Percentiles rank a stretch among this genome's conserved stretches.
These are phyloP conservation scores for Drosophila tsacasi DNA, from an alignment of 1,140 invertebrate genomes.

Conservation along the genomic window DNA sequence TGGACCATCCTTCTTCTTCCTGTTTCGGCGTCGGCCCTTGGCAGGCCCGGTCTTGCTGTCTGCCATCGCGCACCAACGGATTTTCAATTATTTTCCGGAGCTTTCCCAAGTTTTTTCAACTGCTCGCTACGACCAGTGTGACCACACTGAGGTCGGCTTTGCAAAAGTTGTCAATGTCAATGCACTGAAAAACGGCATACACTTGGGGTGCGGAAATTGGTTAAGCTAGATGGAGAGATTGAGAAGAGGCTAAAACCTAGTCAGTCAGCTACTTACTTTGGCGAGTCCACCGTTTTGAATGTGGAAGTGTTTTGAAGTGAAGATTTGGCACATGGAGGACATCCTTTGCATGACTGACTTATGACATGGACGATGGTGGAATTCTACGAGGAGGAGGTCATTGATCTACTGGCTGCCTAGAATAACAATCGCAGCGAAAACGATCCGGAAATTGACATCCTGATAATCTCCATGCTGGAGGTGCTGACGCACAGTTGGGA, in stretches of 20 bases:
- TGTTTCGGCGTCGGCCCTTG: background rate
- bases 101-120: background rate
- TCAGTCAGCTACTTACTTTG: too few relatives aligned
- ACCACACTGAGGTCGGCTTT: background rate
- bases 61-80: background rate
- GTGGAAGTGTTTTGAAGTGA: too few relatives aligned
- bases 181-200: background rate
- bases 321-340: too few relatives aligned
- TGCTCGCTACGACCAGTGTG: background rate
- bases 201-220: background rate
- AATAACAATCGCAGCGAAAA: too few relatives aligned
- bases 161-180: background rate
- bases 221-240: background rate
- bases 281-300: too few relatives aligned
- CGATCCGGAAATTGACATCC: too few relatives aligned
- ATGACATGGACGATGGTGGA: too few relatives aligned
- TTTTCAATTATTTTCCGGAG: conserved; percentile 5
- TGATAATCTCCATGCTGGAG: too few relatives aligned
- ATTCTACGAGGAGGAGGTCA: too few relatives aligned
- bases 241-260: background rate
- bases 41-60: background rate
- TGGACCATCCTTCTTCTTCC: background rate
- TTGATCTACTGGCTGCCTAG: too few relatives aligned
- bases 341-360: too few relatives aligned
- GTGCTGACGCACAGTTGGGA: too few relatives aligned